These are phyloP conservation scores for Limnephilus auricula DNA, from an alignment of 2,888 invertebrate genomes.

Conservation along the genomic window DNA sequence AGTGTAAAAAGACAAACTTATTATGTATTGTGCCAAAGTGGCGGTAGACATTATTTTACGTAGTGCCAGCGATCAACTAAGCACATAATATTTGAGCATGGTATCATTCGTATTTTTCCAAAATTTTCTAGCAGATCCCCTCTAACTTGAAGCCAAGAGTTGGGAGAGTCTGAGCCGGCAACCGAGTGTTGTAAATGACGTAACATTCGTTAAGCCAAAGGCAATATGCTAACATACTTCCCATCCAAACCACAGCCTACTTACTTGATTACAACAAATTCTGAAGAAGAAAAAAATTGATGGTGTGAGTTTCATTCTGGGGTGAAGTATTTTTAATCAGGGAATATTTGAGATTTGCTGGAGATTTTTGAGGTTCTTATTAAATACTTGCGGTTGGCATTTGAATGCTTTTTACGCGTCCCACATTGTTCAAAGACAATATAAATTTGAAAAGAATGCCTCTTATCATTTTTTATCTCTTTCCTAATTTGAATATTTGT, in stretches of 20 bases:
- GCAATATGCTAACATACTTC: not conserved
- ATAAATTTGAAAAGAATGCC: not conserved
- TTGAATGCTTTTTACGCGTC: not conserved
- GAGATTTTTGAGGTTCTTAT: not conserved
- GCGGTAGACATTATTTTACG: no score
- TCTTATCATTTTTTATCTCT: not conserved
- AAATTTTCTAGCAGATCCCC: no score
- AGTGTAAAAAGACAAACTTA: no score
- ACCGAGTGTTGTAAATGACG: not conserved
- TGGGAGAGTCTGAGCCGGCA: not conserved
- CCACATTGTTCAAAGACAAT: not conserved
- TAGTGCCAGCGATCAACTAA: no score
- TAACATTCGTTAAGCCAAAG: not conserved
- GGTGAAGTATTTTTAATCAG: not conserved
- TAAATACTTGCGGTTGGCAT: not conserved
- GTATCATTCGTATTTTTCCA: no score
- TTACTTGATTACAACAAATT: not conserved
- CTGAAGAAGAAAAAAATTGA: not conserved
- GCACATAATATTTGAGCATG: no score
- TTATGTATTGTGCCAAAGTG: no score
- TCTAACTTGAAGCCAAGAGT: not conserved
- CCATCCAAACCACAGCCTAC: not conserved
- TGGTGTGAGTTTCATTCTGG: not conserved
- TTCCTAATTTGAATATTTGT: not conserved
- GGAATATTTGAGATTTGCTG: not conserved